Percentiles rank a stretch among this genome's conserved stretches.
These are phyloP conservation scores for Drosophila rellima DNA, from an alignment of 2,888 invertebrate genomes.

Conservation along the genomic window DNA sequence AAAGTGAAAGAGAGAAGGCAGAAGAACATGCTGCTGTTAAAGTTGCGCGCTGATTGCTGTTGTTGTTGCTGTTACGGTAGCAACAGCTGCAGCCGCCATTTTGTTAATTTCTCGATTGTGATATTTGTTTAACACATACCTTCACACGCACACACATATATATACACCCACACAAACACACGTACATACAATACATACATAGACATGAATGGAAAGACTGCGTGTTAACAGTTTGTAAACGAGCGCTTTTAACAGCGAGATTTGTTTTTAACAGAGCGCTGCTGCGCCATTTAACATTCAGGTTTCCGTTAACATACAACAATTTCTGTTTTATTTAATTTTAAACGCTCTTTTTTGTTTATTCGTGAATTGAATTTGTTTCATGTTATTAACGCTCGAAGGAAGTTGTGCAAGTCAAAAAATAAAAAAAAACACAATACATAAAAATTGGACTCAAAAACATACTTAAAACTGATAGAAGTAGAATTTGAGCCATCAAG, in stretches of 20 bases:
- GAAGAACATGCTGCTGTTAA: constrained; percentile 48
- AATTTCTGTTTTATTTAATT: constrained; percentile 25
- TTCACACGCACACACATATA: constrained; percentile 40
- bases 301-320: constrained; percentile 36
- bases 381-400: constrained; percentile 44
- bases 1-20: constrained; percentile 1
- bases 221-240: constrained; percentile 70
- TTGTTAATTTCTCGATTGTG: constrained; percentile 82
- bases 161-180: constrained; percentile 39
- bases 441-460: constrained; percentile 58
- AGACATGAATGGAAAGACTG: constrained; percentile 46
- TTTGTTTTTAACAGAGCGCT: constrained; percentile 59
- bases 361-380: constrained; percentile 18
- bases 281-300: constrained; percentile 57
- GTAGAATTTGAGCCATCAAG: constrained; percentile 74
- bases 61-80: constrained; percentile 46
- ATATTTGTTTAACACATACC: constrained; percentile 77
- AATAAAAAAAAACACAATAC: constrained; percentile 15
- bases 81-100: constrained; percentile 75
- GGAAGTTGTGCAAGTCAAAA: constrained; percentile 37
- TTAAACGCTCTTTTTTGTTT: constrained; percentile 32
- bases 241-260: constrained; percentile 38
- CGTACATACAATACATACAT: constrained; percentile 27
- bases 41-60: constrained; percentile 21
- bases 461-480: constrained; percentile 71